Evolutionary conservation across 2,797 vertebrate species (phyloP), one percentile per base, ranked within the genome.

Genomic region (Pogoniulus pusillus): DNA sequence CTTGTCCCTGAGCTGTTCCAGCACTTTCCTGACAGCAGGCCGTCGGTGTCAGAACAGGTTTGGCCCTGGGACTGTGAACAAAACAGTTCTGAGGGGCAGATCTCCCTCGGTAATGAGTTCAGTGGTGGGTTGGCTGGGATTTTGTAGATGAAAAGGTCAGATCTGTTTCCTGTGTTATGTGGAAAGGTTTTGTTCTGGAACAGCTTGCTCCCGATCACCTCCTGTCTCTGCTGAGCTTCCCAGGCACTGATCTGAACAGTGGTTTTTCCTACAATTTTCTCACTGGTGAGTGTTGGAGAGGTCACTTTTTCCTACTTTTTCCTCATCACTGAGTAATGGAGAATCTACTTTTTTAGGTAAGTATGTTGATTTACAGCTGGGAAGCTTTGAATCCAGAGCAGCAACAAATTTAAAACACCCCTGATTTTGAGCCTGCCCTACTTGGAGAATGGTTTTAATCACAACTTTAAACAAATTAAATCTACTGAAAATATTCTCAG

Each of bases 161-260:
- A 16, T 84, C 24, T 59, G 66, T 93, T 95, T 83, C 78, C 81
- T 80, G 78, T 47, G 75, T 92, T 92, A 30, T 84, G 41, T 7
- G 22, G 90, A 68, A 86, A 65, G 86, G 78, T 86, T 93, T 91
- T 93, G 85, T 88, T 91, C 81, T 90, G 90, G 89, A 95, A 80
- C 85, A 95, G 16, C 37, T 54, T 89, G 93, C 80, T 91, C 77
- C 74, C 43, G 55, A 69, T 71, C 64, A 62, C 20, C 86, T 85
- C 49, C 62, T 0, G 2, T 85, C 63, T 71, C 66, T 62, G 53
- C 77, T 13, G 58, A 87, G 60, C 85, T 84, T 64, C 41, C 39
- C 68, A 30, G 39, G 15, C 30, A 2, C 59, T 59, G 55, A 4
- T 77, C 69, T 75, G 3, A 74, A 34, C 32, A 13, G 5, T 16